Conservation (phyloP, 2,888 invertebrate species). For the Spodoptera exigua region DNA sequence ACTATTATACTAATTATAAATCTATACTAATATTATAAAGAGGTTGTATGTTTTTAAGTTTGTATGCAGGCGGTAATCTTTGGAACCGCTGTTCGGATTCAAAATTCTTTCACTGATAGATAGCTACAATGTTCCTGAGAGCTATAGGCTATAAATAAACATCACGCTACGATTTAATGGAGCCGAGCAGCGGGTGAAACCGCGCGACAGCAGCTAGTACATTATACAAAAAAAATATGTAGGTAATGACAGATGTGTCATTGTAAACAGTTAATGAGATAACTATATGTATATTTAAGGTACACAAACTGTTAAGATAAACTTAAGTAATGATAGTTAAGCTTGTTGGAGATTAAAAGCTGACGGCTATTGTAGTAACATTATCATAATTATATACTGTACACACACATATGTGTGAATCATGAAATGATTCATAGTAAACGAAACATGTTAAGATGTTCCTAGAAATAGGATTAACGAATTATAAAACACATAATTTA, state of each 20-base stretch:
- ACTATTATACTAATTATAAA: too few relatives aligned
- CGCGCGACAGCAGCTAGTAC: too few relatives aligned
- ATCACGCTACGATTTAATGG: too few relatives aligned
- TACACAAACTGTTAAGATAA: constrained; percentile 34
- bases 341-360: constrained; percentile 40
- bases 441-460: constrained; percentile 4
- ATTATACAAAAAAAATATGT: constrained; percentile 12
- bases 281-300: constrained; percentile 13
- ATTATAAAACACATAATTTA: background rate
- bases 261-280: constrained; percentile 25
- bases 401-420: constrained; percentile 18
- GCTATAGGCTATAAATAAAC: too few relatives aligned
- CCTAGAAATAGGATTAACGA: background rate
- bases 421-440: constrained; percentile 24
- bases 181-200: too few relatives aligned
- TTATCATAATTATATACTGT: constrained; percentile 16
- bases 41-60: too few relatives aligned
- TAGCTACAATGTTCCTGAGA: too few relatives aligned
- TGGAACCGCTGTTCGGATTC: too few relatives aligned
- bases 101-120: too few relatives aligned
- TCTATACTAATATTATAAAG: too few relatives aligned
- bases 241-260: constrained; percentile 29
- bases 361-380: constrained; percentile 29
- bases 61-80: too few relatives aligned
- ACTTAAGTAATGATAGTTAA: constrained; percentile 40